These are phyloP conservation scores for Hedychridium roseum DNA, from an alignment of 2,888 invertebrate species.

Conservation along the genomic window DNA sequence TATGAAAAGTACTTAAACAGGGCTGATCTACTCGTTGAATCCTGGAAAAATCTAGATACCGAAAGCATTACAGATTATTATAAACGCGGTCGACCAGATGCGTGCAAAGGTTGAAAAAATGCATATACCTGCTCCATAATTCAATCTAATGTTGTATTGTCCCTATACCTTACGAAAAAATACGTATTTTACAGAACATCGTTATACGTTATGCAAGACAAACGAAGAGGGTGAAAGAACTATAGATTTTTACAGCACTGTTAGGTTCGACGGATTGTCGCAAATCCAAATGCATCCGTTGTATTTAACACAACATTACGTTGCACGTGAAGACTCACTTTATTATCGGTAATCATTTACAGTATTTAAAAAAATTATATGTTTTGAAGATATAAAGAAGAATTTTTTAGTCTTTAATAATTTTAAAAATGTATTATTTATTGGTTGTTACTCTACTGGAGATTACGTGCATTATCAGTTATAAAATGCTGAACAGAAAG, in stretches of 20 bases:
- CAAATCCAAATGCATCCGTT: conserved; percentile 67
- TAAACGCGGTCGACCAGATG: conserved; percentile 73
- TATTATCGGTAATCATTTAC: conserved; percentile 42
- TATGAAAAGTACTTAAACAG: conserved; percentile 66
- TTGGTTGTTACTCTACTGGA: too few species aligned
- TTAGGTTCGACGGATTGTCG: conserved; percentile 76
- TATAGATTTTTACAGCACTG: conserved; percentile 67
- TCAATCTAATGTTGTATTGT: not conserved
- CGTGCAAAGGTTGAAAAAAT: conserved; percentile 72
- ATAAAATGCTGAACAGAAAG: too few species aligned
- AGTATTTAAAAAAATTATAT: not conserved
- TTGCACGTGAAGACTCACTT: conserved; percentile 67
- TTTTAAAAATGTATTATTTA: too few species aligned
- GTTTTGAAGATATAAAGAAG: conserved; percentile 1
- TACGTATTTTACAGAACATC: conserved; percentile 64
- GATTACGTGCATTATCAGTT: too few species aligned
- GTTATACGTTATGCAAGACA: too few species aligned
- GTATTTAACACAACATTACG: conserved; percentile 69
- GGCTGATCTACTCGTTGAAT: conserved; percentile 70
- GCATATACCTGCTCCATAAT: not conserved
- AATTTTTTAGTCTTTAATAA: not conserved
- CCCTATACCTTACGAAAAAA: too few species aligned
- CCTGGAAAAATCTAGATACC: conserved; percentile 66
- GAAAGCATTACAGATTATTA: conserved; percentile 71
- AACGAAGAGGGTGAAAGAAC: conserved; percentile 59